These are phyloP conservation scores for Lutjanus erythropterus DNA, from an alignment of 2,113 vertebrate species.

Conservation along the genomic window DNA sequence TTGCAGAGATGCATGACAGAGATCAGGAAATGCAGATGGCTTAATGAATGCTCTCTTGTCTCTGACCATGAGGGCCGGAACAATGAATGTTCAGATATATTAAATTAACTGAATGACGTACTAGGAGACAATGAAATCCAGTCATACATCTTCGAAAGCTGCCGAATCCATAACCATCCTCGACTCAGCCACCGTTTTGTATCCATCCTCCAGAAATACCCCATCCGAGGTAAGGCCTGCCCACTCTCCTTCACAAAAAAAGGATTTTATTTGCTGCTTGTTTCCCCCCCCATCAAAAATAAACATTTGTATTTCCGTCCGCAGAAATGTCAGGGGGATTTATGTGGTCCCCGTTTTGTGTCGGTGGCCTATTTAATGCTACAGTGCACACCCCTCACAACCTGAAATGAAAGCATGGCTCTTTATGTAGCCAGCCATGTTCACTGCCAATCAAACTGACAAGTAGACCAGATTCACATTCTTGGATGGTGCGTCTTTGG, in stretches of 20 bases:
- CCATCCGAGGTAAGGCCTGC: conserved; percentile 8
- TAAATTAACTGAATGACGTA: not conserved
- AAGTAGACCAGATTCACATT: conserved; percentile 8
- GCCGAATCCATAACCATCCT: not conserved
- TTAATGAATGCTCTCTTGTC: conserved; percentile 20
- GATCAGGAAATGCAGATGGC: conserved; percentile 16
- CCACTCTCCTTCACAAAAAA: conserved; percentile 29
- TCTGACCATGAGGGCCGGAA: not conserved
- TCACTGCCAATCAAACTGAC: conserved; percentile 46
- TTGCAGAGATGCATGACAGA: conserved; percentile 25
- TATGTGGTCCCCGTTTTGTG: conserved; percentile 58
- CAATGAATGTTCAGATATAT: conserved; percentile 7
- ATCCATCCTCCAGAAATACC: conserved; percentile 6
- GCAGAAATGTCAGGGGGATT: conserved; percentile 71
- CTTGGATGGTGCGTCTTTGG: not conserved
- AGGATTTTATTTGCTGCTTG: conserved; percentile 25
- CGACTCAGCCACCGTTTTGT: not conserved
- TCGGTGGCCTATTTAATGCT: conserved; percentile 71
- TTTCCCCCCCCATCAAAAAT: conserved; percentile 41
- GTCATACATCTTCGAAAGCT: not conserved
- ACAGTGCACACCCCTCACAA: conserved; percentile 60
- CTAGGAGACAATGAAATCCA: conserved; percentile 13
- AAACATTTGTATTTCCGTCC: conserved; percentile 67
- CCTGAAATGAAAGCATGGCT: conserved; percentile 46
- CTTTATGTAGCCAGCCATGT: conserved; percentile 19